Evolutionary conservation across 2,797 vertebrate genomes (phyloP).

Genomic region (Otus scops): DNA sequence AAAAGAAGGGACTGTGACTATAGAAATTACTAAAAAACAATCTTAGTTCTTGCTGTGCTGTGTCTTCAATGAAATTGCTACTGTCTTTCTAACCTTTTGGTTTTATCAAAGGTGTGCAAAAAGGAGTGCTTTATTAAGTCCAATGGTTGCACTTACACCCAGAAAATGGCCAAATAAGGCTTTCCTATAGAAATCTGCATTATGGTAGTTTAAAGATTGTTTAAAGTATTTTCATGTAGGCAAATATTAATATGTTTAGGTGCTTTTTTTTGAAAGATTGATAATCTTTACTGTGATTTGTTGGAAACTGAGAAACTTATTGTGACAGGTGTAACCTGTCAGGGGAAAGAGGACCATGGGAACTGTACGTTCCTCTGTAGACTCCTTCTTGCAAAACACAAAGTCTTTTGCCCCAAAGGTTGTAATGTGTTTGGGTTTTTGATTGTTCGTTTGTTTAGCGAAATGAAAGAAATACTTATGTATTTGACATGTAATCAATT

Average conservation of each 20-base stretch:
- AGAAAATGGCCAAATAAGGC: not conserved
- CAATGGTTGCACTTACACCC: fast-evolving
- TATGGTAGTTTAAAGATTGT: not conserved
- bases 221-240: not conserved
- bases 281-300: not conserved
- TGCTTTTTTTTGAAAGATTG: not conserved
- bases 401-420: not conserved
- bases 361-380: not conserved
- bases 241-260: not conserved
- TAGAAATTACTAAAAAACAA: not conserved
- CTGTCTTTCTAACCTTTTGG: not conserved
- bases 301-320: not conserved
- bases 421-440: not conserved
- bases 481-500: not conserved
- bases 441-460: not conserved
- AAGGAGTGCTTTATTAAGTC: not conserved
- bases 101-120: not conserved
- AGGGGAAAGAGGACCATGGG: fast-evolving
- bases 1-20: not conserved
- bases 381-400: not conserved
- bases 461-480: not conserved
- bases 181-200: not conserved
- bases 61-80: not conserved
- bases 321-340: not conserved
- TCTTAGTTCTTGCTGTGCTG: not conserved